Conservation (phyloP, 2,888 invertebrate species). For the Rambutsinella grinnellia region DNA sequence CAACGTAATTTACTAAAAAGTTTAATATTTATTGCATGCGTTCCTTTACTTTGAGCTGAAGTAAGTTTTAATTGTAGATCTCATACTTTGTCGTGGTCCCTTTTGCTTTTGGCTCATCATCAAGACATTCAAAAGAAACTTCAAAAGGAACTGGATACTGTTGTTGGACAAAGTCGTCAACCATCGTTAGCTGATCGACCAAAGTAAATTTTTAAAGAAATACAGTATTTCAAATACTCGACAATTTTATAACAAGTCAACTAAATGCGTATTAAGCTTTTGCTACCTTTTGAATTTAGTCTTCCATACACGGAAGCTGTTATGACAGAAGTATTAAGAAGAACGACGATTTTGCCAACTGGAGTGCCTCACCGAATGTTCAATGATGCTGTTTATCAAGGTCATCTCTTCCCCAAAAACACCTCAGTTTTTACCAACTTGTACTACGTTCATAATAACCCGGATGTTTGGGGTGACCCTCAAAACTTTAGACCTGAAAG, state of each 20-base stretch:
- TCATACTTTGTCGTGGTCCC: conserved; percentile 48
- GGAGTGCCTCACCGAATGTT: conserved; percentile 43
- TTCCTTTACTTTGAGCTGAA: not conserved
- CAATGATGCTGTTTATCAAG: conserved; percentile 10
- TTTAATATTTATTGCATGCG: too few species aligned
- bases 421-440: conserved; percentile 25
- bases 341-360: conserved; percentile 30
- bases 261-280: not conserved
- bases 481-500: conserved; percentile 51
- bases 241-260: too few species aligned
- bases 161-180: conserved; percentile 41
- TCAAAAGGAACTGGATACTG: conserved; percentile 41
- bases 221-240: not conserved
- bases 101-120: conserved; percentile 38
- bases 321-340: conserved; percentile 48
- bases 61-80: not conserved
- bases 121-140: conserved; percentile 41
- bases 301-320: conserved; percentile 40
- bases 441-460: conserved; percentile 43
- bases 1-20: conserved; percentile 23
- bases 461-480: conserved; percentile 52
- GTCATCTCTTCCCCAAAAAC: conserved; percentile 38
- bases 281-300: not conserved
- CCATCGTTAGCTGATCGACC: conserved; percentile 46
- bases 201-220: conserved; percentile 26